Conservation (phyloP, 2,888 invertebrate species). For the Sminthurides aquaticus region DNA sequence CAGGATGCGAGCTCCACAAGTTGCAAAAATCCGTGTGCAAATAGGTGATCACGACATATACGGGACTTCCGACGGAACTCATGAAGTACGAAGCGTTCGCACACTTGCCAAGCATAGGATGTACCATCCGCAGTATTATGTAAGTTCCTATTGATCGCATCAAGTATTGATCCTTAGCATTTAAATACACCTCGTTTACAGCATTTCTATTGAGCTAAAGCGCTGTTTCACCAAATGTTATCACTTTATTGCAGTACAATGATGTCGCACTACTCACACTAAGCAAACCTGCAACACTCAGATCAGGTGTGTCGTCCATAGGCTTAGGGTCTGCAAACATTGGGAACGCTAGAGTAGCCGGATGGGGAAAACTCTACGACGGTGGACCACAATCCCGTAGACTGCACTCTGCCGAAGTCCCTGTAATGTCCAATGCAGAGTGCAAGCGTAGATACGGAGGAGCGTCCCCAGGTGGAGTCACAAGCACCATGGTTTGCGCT, state of each 20-base stretch:
- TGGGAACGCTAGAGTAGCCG: slow-evolving; percentile 26
- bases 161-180: too few species aligned
- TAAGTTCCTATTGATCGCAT: not conserved
- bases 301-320: slow-evolving; percentile 31
- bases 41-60: slow-evolving; percentile 78
- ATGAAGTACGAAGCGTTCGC: slow-evolving; percentile 70
- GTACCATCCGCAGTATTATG: slow-evolving; percentile 3
- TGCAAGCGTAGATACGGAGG: slow-evolving; percentile 72
- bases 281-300: slow-evolving; percentile 33
- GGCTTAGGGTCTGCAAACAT: slow-evolving; percentile 22
- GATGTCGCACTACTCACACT: slow-evolving; percentile 37
- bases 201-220: too few species aligned
- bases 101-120: slow-evolving; percentile 67
- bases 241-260: slow-evolving; percentile 30
- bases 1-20: too few species aligned
- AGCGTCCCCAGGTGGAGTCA: slow-evolving; percentile 82
- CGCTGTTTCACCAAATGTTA: not conserved
- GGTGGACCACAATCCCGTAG: slow-evolving; percentile 74
- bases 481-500: slow-evolving; percentile 50
- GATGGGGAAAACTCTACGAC: slow-evolving; percentile 21
- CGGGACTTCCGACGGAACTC: slow-evolving; percentile 63
- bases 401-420: slow-evolving; percentile 74
- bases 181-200: too few species aligned
- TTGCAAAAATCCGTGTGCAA: too few species aligned
- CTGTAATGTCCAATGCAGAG: slow-evolving; percentile 71